Conservation (phyloP, 2,888 invertebrate genomes). For the Drosophila birchii region DNA sequence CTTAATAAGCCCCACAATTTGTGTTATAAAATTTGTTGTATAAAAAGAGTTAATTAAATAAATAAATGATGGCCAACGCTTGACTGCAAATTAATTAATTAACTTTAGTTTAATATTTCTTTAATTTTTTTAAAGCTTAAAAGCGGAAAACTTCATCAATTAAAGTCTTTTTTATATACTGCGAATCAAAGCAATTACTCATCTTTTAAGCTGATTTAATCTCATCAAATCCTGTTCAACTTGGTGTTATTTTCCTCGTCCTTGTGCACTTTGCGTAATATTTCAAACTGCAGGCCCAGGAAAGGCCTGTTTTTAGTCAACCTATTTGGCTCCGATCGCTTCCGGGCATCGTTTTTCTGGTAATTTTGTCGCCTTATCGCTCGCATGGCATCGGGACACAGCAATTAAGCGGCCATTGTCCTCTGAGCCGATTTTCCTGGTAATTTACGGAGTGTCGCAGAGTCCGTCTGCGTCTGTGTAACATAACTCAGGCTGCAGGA, state of each 20-base stretch:
- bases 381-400: conserved; percentile 58
- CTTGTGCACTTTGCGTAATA: conserved; percentile 40
- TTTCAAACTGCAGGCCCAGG: conserved; percentile 14
- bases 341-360: conserved; percentile 26
- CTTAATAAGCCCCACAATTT: neutral
- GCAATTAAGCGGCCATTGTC: conserved; percentile 64
- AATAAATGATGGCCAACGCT: neutral
- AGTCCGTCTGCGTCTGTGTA: conserved; percentile 61
- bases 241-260: conserved; percentile 30
- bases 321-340: conserved; percentile 22
- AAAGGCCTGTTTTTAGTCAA: neutral
- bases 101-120: neutral
- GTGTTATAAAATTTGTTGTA: neutral
- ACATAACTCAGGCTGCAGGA: conserved; percentile 22
- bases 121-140: neutral
- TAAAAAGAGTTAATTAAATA: conserved; percentile 8
- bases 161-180: neutral
- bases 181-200: neutral
- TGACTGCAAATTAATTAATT: neutral
- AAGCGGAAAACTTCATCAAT: neutral
- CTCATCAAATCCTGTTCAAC: neutral
- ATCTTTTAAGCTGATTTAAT: neutral
- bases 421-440: conserved; percentile 14
- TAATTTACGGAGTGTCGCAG: conserved; percentile 76
- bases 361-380: conserved; percentile 52